These are phyloP conservation scores for Eidolon helvum DNA, from an alignment of 2,113 vertebrate genomes.

Conservation along the genomic window DNA sequence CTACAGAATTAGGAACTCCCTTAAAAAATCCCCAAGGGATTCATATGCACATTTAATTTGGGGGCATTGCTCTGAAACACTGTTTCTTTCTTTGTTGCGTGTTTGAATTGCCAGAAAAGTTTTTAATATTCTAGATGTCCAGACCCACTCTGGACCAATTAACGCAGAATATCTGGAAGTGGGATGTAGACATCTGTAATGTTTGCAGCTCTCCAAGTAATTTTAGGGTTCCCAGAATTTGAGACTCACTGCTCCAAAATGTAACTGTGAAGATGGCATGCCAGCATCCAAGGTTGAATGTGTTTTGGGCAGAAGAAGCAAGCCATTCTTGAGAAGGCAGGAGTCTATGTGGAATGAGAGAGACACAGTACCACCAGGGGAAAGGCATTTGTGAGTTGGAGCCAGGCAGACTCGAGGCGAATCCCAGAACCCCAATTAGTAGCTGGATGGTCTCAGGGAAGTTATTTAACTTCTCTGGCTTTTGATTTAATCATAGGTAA, in stretches of 20 bases:
- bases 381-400: background rate
- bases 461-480: background rate
- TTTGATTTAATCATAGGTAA: constrained; percentile 12
- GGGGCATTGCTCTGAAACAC: background rate
- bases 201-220: background rate
- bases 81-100: background rate
- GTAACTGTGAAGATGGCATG: background rate
- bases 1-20: rapidly evolving
- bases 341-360: background rate
- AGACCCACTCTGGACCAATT: rapidly evolving
- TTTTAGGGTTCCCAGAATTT: background rate
- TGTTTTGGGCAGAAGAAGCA: background rate
- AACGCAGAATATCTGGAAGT: background rate
- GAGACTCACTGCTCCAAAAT: background rate
- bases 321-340: rapidly evolving
- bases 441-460: background rate
- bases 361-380: background rate
- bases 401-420: background rate
- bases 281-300: rapidly evolving
- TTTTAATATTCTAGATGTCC: background rate
- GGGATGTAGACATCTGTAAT: rapidly evolving
- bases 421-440: constrained; percentile 31
- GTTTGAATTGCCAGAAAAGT: background rate
- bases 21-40: background rate
- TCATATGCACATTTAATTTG: rapidly evolving